Conservation (phyloP, 2,797 vertebrate species). For the Dryobates pubescens region DNA sequence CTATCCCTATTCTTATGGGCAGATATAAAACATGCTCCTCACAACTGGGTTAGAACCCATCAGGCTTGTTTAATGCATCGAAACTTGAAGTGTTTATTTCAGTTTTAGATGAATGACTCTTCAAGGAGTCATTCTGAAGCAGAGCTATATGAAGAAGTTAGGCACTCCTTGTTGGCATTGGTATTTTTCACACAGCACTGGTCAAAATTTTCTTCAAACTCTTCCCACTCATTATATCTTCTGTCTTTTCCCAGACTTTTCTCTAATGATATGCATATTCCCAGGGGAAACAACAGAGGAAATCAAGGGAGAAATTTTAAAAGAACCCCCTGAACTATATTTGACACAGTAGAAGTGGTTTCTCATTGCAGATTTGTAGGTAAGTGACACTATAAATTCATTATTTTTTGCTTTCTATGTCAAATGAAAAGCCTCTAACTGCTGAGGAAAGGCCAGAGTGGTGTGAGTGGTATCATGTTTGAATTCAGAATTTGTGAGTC, state of each 20-base stretch:
- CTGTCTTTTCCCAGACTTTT: neutral
- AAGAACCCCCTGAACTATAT: neutral
- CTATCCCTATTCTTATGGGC: fast-evolving
- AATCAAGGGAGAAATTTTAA: neutral
- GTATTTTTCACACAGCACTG: neutral
- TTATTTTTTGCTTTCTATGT: neutral
- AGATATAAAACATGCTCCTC: fast-evolving
- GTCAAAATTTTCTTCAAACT: neutral
- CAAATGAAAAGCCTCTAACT: neutral
- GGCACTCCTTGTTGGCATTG: neutral
- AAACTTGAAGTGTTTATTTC: neutral
- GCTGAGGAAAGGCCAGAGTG: neutral
- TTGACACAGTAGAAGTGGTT: neutral
- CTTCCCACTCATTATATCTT: neutral
- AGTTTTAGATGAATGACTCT: neutral
- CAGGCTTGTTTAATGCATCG: neutral
- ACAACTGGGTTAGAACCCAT: neutral
- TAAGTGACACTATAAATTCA: neutral
- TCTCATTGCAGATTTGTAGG: neutral
- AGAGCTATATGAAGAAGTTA: neutral
- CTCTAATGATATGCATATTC: neutral
- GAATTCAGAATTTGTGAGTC: neutral
- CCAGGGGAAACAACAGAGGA: neutral
- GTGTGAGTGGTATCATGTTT: neutral
- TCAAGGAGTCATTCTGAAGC: neutral